Percentiles rank a stretch among this genome's conserved stretches.
phyloP scores from a whole-genome alignment of 2,888 invertebrate species.

The Eumacrocentrus americanus region DNA sequence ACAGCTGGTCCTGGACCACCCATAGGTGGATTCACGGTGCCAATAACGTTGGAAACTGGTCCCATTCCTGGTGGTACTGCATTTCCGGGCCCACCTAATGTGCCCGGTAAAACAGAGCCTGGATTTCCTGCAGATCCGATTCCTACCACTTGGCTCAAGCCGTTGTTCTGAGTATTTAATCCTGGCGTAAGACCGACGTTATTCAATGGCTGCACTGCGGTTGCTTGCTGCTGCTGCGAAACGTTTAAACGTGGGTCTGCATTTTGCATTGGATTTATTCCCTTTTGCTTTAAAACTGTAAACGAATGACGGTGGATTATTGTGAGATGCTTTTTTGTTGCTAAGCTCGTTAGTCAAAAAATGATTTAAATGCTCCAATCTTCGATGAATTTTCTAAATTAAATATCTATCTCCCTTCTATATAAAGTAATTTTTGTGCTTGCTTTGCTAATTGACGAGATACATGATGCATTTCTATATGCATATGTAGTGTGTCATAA shows the following conservation, averaged over 20 bases:
- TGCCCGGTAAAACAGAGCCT: slow-evolving; percentile 46
- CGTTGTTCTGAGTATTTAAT: slow-evolving; percentile 63
- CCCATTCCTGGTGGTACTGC: slow-evolving; percentile 46
- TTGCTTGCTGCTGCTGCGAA: slow-evolving; percentile 58
- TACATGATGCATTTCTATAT: too few relatives aligned
- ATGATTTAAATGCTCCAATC: slow-evolving; percentile 47
- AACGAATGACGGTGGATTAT: slow-evolving; percentile 62
- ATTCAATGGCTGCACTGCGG: slow-evolving; percentile 63
- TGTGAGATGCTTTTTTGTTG: slow-evolving; percentile 45
- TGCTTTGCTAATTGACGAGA: neutral
- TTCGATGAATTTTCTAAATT: slow-evolving; percentile 27
- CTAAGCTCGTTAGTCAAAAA: slow-evolving; percentile 29
- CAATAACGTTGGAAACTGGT: slow-evolving; percentile 44
- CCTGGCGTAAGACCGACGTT: slow-evolving; percentile 66
- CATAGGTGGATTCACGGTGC: slow-evolving; percentile 49
- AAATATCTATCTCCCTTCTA: slow-evolving; percentile 5
- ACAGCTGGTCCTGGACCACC: slow-evolving; percentile 46
- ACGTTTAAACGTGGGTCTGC: slow-evolving; percentile 61
- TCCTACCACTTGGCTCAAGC: slow-evolving; percentile 54
- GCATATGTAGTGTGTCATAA: neutral
- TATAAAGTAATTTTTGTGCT: too few relatives aligned
- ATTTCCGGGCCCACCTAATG: slow-evolving; percentile 42
- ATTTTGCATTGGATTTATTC: slow-evolving; percentile 63
- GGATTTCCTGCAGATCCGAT: slow-evolving; percentile 50
- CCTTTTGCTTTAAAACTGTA: slow-evolving; percentile 80